Base-by-base conservation (phyloP, 37 sponge, comb jelly and placozoan genomes). In the Bolinopsis microptera region DNA sequence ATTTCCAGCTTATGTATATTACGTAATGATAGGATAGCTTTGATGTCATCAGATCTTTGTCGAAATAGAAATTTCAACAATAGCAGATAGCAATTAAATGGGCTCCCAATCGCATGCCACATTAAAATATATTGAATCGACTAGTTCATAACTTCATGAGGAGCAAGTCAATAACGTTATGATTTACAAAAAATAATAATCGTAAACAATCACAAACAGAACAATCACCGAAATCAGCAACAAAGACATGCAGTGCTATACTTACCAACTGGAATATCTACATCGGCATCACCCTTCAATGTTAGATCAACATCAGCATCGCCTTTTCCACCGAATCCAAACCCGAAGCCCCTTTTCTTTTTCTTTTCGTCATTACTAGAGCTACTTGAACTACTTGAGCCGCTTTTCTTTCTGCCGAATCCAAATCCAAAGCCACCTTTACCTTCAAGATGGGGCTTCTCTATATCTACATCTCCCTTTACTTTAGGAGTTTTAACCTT, bases 351-450 rank as follows among this genome's bases (percentile, higher is more conserved):
- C 28, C 39, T 86, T 34, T 23, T 86, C 18, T 86, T 86, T 41
- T 86, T 86, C 61, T 86, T 86, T 41, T 86, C 61, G 18, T 86
- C 90, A 86, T 86, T 48, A 86, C 30, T 26, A n/a, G 41, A 38
- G 5, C 31, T 41, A 28, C 75, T 28, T 2, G 41, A 38, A 26
- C 31, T 41, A 28, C 75, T 28, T 3, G 75, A 72, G 75, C 18
- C 75, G 2, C 31, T 21, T 22, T 86, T 28, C 27, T 28, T 28
- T 34, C 32, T 26, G 3, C 35, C 35, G 30, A 86, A 40, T 18
- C 90, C 90, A 40, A 86, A 86, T 3, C 61, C 61, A 38, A 86
- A 86, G 2, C 90, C 61, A 39, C 90, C 90, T 39, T 86, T 86
- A 1, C 26, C 90, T 41, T 86, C 35, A 26, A 39, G 48, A 38